Base-by-base conservation (phyloP, 2,888 invertebrate genomes). In the Ochropacha duplaris region DNA sequence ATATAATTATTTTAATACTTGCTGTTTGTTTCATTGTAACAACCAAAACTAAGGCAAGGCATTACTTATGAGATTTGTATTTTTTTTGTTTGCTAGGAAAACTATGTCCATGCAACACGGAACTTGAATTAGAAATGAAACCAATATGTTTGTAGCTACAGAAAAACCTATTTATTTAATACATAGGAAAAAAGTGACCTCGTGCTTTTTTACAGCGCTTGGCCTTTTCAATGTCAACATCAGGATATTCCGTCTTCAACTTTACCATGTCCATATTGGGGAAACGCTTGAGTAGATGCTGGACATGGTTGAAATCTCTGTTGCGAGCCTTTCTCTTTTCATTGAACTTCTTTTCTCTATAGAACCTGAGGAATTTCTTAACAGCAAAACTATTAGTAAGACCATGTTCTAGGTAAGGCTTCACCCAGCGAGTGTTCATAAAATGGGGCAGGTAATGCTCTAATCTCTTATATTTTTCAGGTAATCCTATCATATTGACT, bases 231-330 rank as follows among this genome's bases (percentile, higher is more conserved):
- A 98, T 87, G 82, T 98, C 94, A 5, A 97, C 95, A 78, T 94
- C 86, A 4, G 98, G 97, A 85, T 95, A 98, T 74, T 96, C 94
- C 60, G 94, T 90, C 78, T 95, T 94, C 22, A 98, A 76, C 56
- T 95, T 90, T 59, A 95, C 94, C 80, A 95, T 81, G 78, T 97
- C 96, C 83, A 96, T 86, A 77, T 97, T 93, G 1, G 97, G 97
- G 85, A 96, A 97, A 49, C 95, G 93, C 65, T 95, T 95, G 24
- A 98, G 74, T 57, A 97, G 82, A 64, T 95, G 94, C 83, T 95
- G 94, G 0, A 95, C 95, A 80, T 96, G 95, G 74, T 94, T 95
- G 61, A 93, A 94, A 55, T 95, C 92, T 64, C 95, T 95, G 93
- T 93, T 95, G 60, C 86, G 91, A 16, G 93, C 87, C 81, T 86